Percentiles rank a stretch among this genome's conserved stretches.
Evolutionary conservation across 1,140 invertebrate species (phyloP).

Genomic region (Hycleus phaleratus): DNA sequence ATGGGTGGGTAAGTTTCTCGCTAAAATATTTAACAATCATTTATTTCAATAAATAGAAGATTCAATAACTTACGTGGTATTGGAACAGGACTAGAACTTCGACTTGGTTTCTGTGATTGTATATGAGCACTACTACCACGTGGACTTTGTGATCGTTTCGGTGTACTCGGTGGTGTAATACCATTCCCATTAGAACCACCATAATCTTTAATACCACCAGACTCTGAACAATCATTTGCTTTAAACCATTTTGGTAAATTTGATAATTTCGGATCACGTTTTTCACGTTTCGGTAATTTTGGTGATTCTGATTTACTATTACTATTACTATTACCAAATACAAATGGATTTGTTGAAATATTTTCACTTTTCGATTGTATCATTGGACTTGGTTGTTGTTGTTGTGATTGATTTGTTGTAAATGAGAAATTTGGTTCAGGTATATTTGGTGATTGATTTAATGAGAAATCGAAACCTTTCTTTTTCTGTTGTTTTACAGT

Average conservation of each 20-base stretch:
- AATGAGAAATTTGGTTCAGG: not conserved
- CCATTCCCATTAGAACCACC: slow-evolving; percentile 68
- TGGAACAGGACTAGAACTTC: slow-evolving; percentile 54
- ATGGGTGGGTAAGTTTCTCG: slow-evolving; percentile 5
- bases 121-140: slow-evolving; percentile 33
- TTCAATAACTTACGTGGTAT: slow-evolving; percentile 40
- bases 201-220: slow-evolving; percentile 57
- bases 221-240: slow-evolving; percentile 43
- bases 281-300: slow-evolving; percentile 39
- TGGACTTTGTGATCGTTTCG: slow-evolving; percentile 50
- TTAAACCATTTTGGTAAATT: slow-evolving; percentile 65
- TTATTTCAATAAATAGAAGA: not conserved
- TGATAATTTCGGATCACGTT: slow-evolving; percentile 52
- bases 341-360: slow-evolving; percentile 50
- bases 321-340: slow-evolving; percentile 42
- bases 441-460: not conserved
- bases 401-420: not conserved
- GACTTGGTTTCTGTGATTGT: slow-evolving; percentile 46
- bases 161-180: slow-evolving; percentile 64
- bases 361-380: slow-evolving; percentile 24
- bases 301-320: slow-evolving; percentile 27
- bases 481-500: not conserved
- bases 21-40: slow-evolving; percentile 2
- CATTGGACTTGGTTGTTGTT: slow-evolving; percentile 16
- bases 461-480: slow-evolving; percentile 25